These are phyloP conservation scores for Philonicus albiceps DNA, from an alignment of 2,888 invertebrate genomes.

Conservation along the genomic window DNA sequence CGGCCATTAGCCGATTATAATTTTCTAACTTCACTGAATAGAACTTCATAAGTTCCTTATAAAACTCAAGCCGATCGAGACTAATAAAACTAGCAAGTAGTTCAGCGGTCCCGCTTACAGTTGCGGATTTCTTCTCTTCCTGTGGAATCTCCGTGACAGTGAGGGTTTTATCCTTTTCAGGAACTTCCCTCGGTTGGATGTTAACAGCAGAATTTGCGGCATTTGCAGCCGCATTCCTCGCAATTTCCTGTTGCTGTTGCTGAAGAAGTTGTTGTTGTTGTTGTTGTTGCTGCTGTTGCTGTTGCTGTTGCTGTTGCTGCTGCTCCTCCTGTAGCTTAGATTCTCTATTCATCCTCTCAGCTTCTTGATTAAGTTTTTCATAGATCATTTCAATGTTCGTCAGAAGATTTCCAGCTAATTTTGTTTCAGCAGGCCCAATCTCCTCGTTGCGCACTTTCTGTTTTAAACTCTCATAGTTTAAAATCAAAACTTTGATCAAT, in stretches of 20 bases:
- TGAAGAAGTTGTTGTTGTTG: not conserved
- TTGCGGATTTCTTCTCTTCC: not conserved
- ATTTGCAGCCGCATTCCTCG: not conserved
- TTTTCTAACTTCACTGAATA: conserved; percentile 68
- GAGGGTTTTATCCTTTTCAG: conserved; percentile 31
- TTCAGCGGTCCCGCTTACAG: not conserved
- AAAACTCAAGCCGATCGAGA: conserved; percentile 66
- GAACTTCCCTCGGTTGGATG: conserved; percentile 45
- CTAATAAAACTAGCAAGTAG: conserved; percentile 63
- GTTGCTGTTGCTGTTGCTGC: not conserved
- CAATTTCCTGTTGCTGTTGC: not conserved
- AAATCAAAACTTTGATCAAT: conserved; percentile 59
- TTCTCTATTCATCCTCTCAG: conserved; percentile 53
- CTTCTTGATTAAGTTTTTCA: conserved; percentile 62
- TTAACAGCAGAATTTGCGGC: not conserved
- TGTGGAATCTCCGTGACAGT: not conserved
- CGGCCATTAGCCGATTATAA: conserved; percentile 69
- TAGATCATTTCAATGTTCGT: conserved; percentile 64
- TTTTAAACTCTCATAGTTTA: conserved; percentile 57
- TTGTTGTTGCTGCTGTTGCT: not conserved
- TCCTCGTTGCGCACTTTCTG: conserved; percentile 60
- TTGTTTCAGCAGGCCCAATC: conserved; percentile 65
- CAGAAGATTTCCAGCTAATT: conserved; percentile 66
- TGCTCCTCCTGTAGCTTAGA: not conserved
- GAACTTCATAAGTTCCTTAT: conserved; percentile 67